Evolutionary conservation across 2,888 invertebrate genomes (phyloP), one percentile per base, ranked within the genome.

Genomic region (Eucera pruinosa): DNA sequence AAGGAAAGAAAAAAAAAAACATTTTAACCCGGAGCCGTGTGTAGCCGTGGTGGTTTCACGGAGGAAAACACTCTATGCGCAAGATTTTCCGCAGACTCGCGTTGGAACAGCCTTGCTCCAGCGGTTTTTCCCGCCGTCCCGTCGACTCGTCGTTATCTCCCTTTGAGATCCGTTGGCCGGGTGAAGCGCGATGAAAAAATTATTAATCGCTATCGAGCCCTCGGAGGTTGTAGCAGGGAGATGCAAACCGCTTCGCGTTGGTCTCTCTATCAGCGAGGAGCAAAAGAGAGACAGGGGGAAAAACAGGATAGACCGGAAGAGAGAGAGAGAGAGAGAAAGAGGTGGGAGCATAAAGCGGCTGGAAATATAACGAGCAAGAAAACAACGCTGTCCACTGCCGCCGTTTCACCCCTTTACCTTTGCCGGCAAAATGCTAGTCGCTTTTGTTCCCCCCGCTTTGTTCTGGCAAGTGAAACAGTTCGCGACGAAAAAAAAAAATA

Each of bases 141-240:
- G 13, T 18, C 43, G 33, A 57, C 55, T 30, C 47, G 50, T 6
- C 45, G 52, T 58, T 71, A 61, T 70, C 73, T 41, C 57, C 55
- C 74, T 80, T 78, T 80, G 75, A 84, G 80, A 80, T 73, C 66
- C 69, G 27, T 41, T 48, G 54, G 70, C 62, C 60, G 77, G 76
- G 52, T 58, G 75, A 62, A 60, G 67, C 41, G 48, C 70, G 67
- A 84, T 80, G 86, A 86, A 84, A 86, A 84, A 86, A 84, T 84
- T 81, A 84, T 81, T 84, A 80, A 78, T 71, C 64, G 64, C 57
- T 69, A 83, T 75, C 77, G 83, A 68, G 80, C 65, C 54, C 52
- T 79, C 52, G 52, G 48, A 54, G 52, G 23, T 33, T n/a, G 50
- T 9, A 13, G 68, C n/a, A 23, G 20, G 45, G 43, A 27, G n/a